phyloP scores from a whole-genome alignment of 2,888 invertebrate species.

The Creontiades dilutus region DNA sequence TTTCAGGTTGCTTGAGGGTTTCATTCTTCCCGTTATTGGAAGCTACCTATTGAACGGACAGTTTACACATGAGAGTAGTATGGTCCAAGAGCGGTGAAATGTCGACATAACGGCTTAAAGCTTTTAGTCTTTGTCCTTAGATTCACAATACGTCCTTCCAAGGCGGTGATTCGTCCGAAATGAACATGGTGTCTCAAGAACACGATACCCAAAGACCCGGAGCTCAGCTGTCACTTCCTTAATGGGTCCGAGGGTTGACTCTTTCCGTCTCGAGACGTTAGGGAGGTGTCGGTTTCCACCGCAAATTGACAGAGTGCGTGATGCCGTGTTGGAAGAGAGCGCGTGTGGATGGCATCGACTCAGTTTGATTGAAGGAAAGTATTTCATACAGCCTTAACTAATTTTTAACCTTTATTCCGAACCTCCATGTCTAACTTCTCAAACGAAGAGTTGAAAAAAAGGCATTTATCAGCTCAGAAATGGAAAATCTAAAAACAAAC shows the following conservation, averaged over 20 bases:
- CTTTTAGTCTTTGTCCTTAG: constrained; percentile 14
- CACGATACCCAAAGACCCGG: neutral
- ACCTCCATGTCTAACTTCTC: no score
- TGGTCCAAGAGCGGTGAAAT: no score
- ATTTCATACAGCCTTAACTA: no score
- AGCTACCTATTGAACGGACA: no score
- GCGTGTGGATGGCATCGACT: neutral
- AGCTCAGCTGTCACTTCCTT: neutral
- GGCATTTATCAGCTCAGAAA: no score
- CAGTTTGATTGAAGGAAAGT: neutral
- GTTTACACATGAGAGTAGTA: no score
- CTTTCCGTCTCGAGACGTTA: neutral
- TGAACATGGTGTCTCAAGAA: constrained; percentile 15
- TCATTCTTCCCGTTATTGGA: no score
- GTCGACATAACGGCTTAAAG: neutral
- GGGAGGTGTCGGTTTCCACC: neutral
- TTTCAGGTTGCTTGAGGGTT: no score
- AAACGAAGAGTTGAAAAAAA: no score
- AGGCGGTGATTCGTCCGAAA: neutral
- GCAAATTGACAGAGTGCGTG: neutral
- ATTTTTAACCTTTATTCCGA: no score
- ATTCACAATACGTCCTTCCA: neutral
- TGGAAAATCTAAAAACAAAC: no score
- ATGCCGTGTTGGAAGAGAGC: neutral
- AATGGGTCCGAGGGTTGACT: neutral